Conservation (phyloP, 2,888 invertebrate species). For the Andrena hattorfiana region DNA sequence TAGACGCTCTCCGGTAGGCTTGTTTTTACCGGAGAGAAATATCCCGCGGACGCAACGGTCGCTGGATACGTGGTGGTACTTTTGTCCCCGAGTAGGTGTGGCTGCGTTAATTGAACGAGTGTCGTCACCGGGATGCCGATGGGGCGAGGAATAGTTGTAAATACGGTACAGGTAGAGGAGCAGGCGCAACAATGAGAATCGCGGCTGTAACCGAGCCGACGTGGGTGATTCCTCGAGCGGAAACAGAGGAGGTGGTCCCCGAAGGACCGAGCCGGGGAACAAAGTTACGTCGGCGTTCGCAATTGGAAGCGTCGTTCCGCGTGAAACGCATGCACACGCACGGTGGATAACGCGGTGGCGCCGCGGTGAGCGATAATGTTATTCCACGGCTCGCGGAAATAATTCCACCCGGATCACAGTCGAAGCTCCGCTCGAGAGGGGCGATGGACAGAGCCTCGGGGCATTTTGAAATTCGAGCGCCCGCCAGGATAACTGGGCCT, state of each 20-base stretch:
- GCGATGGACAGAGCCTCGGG: too few relatives aligned
- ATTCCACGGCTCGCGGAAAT: conserved; percentile 3
- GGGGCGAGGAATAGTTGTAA: too few relatives aligned
- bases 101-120: too few relatives aligned
- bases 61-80: too few relatives aligned
- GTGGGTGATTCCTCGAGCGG: conserved; percentile 30
- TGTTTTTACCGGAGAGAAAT: too few relatives aligned
- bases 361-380: conserved; percentile 9
- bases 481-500: background rate
- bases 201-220: conserved; percentile 15
- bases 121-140: too few relatives aligned
- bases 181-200: conserved; percentile 15
- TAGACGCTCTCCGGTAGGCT: too few relatives aligned
- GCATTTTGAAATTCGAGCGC: background rate
- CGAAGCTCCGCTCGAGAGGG: background rate
- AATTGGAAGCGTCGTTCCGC: conserved; percentile 14
- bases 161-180: background rate
- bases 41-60: too few relatives aligned
- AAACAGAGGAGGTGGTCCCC: conserved; percentile 15
- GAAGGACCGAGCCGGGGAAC: conserved; percentile 16
- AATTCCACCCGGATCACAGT: conserved; percentile 3
- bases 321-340: conserved; percentile 1
- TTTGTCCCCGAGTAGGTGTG: too few relatives aligned
- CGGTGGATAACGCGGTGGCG: conserved; percentile 8
- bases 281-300: conserved; percentile 17